Evolutionary conservation across 2,797 vertebrate species (phyloP).

Genomic region (Morus bassanus): DNA sequence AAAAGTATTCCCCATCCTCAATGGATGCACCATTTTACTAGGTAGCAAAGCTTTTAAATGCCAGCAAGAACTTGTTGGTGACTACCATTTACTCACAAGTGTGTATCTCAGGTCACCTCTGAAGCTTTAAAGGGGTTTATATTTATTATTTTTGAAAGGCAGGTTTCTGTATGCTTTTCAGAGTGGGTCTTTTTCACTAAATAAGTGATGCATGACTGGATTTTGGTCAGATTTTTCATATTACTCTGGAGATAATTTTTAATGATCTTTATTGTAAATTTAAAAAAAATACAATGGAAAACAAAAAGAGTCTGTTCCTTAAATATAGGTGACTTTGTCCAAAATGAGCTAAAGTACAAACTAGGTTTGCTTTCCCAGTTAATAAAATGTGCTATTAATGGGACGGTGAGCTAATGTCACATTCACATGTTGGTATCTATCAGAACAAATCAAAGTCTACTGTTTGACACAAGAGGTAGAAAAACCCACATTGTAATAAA

Average conservation of each 20-base stretch:
- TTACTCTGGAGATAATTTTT: not conserved
- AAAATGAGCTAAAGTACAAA: not conserved
- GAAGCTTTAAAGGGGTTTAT: not conserved
- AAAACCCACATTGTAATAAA: conserved; percentile 29
- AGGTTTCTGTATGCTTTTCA: not conserved
- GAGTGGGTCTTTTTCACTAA: not conserved
- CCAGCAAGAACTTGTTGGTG: conserved; percentile 33
- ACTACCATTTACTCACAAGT: not conserved
- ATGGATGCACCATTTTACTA: not conserved
- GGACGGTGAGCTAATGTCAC: not conserved
- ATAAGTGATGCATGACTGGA: not conserved
- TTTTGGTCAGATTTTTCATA: not conserved
- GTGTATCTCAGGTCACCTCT: conserved; percentile 19
- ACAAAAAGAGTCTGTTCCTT: not conserved
- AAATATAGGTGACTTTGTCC: not conserved
- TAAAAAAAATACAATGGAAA: not conserved
- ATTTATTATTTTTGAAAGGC: not conserved
- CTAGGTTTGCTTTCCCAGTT: not conserved
- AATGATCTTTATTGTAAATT: not conserved
- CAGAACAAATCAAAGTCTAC: conserved; percentile 59
- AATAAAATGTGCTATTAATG: conserved; percentile 15
- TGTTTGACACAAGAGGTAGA: conserved; percentile 58
- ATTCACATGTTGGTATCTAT: conserved; percentile 26
- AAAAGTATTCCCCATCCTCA: conserved; percentile 23
- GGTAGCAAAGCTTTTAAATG: conserved; percentile 57